A percentile compares a stretch with the other conserved stretches of the same genome.
These are phyloP conservation scores for Pongo pygmaeus DNA, from an alignment of 2,113 vertebrate genomes.

Conservation along the genomic window DNA sequence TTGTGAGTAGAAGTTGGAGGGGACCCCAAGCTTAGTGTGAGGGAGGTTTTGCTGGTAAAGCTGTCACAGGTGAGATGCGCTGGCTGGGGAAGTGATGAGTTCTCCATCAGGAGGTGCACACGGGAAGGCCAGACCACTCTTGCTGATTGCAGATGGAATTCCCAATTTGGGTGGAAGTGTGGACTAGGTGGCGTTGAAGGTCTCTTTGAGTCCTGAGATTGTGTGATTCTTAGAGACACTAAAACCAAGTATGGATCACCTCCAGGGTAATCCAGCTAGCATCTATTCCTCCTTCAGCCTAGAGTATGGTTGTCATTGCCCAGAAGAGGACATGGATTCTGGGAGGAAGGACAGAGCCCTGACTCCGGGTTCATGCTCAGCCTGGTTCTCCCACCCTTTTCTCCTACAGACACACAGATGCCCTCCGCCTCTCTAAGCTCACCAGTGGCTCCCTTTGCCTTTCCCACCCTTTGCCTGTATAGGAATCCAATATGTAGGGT, in stretches of 20 bases:
- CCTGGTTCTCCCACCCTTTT: background rate
- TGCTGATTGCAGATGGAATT: background rate
- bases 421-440: background rate
- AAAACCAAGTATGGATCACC: background rate
- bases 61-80: background rate
- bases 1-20: background rate
- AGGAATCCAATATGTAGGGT: background rate
- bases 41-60: background rate
- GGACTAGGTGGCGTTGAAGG: background rate
- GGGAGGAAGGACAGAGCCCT: background rate
- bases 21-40: no score
- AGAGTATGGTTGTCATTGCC: background rate
- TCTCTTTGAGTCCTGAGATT: background rate
- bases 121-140: rapidly evolving
- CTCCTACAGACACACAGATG: background rate
- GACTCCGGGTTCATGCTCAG: background rate
- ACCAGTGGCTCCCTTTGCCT: background rate
- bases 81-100: background rate
- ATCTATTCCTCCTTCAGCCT: background rate
- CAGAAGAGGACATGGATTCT: background rate
- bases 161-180: background rate
- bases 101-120: background rate
- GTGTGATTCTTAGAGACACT: background rate
- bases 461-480: background rate
- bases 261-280: background rate